A percentile compares a stretch with the other conserved stretches of the same genome.
phyloP scores from a whole-genome alignment of 2,113 vertebrate genomes.

The Dicaeum eximium region DNA sequence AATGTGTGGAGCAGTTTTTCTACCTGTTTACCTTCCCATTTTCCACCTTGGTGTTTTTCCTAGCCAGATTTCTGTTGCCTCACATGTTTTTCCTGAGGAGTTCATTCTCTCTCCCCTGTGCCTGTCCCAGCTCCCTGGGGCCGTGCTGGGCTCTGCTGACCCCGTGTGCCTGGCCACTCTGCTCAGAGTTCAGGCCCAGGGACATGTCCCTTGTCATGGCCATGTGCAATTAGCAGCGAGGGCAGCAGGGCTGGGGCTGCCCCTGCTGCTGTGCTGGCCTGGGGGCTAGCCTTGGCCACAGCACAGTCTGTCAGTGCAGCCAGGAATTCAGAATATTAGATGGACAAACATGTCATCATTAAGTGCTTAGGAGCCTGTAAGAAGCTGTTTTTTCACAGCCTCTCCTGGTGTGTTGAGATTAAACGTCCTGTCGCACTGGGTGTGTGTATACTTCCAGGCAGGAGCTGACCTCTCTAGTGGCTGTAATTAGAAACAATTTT shows the following conservation, averaged over 20 bases:
- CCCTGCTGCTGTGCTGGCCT: not conserved
- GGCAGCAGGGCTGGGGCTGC: not conserved
- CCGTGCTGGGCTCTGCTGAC: not conserved
- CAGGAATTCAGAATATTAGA: not conserved
- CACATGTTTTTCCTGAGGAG: not conserved
- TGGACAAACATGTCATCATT: not conserved
- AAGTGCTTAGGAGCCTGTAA: not conserved
- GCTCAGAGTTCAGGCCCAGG: not conserved
- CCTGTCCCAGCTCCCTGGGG: not conserved
- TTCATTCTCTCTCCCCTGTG: not conserved
- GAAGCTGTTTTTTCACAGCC: conserved; percentile 7
- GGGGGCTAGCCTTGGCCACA: not conserved
- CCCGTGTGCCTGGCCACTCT: not conserved
- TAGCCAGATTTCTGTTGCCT: not conserved
- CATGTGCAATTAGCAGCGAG: conserved; percentile 8
- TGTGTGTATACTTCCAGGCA: conserved; percentile 5
- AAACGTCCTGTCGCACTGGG: conserved; percentile 27
- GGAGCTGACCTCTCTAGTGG: conserved; percentile 26
- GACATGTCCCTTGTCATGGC: not conserved
- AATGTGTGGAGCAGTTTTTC: not conserved
- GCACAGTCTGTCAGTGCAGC: not conserved
- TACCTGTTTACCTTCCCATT: not conserved
- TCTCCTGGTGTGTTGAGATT: conserved; percentile 16
- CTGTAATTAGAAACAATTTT: conserved; percentile 53
- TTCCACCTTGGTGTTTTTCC: not conserved